Conservation (phyloP, 2,113 vertebrate species). For the Brachypteracias leptosomus region DNA sequence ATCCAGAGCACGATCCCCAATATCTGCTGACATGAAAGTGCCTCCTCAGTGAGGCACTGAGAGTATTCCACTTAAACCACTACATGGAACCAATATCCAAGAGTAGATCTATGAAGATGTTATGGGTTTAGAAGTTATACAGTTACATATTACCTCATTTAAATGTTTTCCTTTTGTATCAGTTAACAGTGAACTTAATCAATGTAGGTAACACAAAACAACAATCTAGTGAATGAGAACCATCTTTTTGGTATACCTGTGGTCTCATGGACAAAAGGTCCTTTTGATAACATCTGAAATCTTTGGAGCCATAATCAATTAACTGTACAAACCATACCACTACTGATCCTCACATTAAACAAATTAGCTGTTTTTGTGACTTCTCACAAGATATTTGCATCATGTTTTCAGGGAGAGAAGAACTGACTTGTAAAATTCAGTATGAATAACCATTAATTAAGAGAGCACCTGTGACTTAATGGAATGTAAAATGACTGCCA, state of each 20-base stretch:
- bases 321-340: not conserved
- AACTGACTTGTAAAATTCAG: not conserved
- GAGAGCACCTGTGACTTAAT: not conserved
- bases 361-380: fast-evolving
- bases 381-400: not conserved
- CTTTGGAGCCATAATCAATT: not conserved
- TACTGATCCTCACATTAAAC: not conserved
- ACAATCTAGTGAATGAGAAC: fast-evolving
- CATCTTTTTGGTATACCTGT: not conserved
- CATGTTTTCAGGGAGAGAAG: not conserved
- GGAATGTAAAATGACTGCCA: not conserved
- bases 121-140: not conserved
- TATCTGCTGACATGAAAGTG: not conserved
- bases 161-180: not conserved
- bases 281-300: not conserved
- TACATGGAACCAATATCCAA: fast-evolving
- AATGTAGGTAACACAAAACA: not conserved
- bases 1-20: not conserved
- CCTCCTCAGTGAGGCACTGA: not conserved
- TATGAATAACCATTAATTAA: not conserved
- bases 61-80: not conserved
- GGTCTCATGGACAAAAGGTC: not conserved
- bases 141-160: not conserved
- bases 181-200: too few relatives aligned
- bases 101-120: not conserved